Evolutionary conservation across 2,113 vertebrate species (phyloP).

Genomic region (Psophia crepitans): DNA sequence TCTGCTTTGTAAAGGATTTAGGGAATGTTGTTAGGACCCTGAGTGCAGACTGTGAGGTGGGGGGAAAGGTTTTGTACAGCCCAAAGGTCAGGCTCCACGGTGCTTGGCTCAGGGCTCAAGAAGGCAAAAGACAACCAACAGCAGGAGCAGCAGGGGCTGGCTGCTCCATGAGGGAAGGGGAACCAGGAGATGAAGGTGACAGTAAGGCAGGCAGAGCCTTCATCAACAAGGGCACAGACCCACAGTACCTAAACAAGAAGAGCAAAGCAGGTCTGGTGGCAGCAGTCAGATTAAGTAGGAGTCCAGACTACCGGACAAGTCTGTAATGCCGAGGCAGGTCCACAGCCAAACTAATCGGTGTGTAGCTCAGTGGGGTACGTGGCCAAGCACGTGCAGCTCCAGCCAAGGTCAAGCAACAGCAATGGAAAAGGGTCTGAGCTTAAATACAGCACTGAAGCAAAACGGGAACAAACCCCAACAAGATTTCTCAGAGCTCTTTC

Average conservation of each 20-base stretch:
- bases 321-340: neutral
- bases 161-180: neutral
- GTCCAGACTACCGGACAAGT: neutral
- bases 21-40: neutral
- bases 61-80: neutral
- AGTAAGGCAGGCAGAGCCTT: neutral
- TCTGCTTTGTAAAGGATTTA: neutral
- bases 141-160: neutral
- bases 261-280: neutral
- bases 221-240: neutral
- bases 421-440: neutral
- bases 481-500: neutral
- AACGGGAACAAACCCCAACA: neutral
- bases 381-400: neutral
- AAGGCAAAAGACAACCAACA: neutral
- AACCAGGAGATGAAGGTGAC: neutral
- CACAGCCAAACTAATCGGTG: neutral
- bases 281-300: neutral
- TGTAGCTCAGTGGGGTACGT: neutral
- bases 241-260: neutral
- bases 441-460: neutral
- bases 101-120: neutral
- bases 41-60: accelerated
- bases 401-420: neutral
- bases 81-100: accelerated